Base-by-base conservation (phyloP, 2,888 invertebrate species). In the Agrypnus murinus region DNA sequence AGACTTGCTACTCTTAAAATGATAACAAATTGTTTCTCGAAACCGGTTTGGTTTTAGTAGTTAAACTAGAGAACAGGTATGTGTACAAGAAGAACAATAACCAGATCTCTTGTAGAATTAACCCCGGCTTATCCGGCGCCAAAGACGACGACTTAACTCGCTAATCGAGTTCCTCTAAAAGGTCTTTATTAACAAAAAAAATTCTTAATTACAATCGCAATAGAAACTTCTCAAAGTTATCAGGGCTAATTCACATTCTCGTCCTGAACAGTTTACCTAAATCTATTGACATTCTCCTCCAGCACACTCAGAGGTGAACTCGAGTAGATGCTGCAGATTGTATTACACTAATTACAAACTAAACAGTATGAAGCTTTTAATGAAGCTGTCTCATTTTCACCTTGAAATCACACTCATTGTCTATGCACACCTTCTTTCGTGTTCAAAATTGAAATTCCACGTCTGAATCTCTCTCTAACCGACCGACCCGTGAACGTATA, bases 331-430 rank as follows among this genome's bases (percentile, higher is more conserved):
- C 38, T 66, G 14, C 40, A 59, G 40, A 66, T 66, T 59, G 53
- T 66, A 66, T 50, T 66, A 59, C 65, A 43, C 50, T 66, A 66
- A 66, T 66, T 66, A 59, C 59, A 66, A 66, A 66, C 66, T 66
- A 66, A 66, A 66, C 58, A 59, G 66, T 46, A 40, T 48, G 58
- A 59, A 34, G 34, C 50, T 48, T 46, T 36, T 59, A 58, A 50
- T 59, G 40, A 59, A 66, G 48, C 58, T 36, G 59, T 66, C 40
- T 59, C 66, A 40, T 66, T 66, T 59, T 66, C 48, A 46, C 59
- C 38, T 59, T 66, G 9, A 66, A 66, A 59, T 60, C 45, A 50
- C 59, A 43, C 46, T 48, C n/a, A 15, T 45, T 62, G 32, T 31
- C 14, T 45, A 62, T 31, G 48, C 60, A 48, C n/a, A 48, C n/a